Evolutionary conservation across 2,797 vertebrate species (phyloP).

Genomic region (Muscicapa comitata): DNA sequence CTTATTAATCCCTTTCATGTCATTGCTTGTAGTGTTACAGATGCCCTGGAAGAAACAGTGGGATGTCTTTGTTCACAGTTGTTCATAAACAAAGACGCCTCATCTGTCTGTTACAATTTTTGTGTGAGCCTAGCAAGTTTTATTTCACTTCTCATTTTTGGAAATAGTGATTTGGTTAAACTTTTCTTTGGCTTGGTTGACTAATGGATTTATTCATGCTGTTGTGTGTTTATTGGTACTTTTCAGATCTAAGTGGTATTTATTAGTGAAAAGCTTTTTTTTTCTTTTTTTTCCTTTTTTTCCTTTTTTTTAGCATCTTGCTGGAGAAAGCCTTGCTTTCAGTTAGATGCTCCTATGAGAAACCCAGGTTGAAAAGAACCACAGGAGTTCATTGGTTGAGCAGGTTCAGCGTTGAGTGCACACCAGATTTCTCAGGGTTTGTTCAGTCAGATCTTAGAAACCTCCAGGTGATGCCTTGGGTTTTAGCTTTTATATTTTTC

Average conservation of each 20-base stretch:
- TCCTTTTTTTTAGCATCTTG: neutral
- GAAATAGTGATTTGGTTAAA: neutral
- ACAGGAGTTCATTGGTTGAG: neutral
- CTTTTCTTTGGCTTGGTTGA: neutral
- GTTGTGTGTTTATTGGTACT: neutral
- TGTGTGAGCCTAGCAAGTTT: neutral
- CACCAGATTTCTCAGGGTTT: neutral
- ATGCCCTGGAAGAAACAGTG: neutral
- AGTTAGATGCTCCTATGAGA: neutral
- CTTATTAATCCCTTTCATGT: neutral
- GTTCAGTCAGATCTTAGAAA: neutral
- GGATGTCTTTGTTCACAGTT: neutral
- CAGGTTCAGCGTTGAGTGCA: neutral
- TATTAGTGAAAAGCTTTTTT: neutral
- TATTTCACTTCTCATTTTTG: neutral
- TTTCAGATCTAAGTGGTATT: neutral
- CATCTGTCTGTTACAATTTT: neutral
- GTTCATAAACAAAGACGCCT: neutral
- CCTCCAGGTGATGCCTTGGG: neutral
- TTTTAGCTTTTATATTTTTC: too few species aligned
- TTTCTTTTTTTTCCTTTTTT: too few species aligned
- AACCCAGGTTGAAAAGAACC: neutral
- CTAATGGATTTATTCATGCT: neutral
- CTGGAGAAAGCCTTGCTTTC: neutral
- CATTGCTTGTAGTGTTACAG: neutral